Base-by-base conservation (phyloP, 2,797 vertebrate genomes). In the Nyctalus aviator region DNA sequence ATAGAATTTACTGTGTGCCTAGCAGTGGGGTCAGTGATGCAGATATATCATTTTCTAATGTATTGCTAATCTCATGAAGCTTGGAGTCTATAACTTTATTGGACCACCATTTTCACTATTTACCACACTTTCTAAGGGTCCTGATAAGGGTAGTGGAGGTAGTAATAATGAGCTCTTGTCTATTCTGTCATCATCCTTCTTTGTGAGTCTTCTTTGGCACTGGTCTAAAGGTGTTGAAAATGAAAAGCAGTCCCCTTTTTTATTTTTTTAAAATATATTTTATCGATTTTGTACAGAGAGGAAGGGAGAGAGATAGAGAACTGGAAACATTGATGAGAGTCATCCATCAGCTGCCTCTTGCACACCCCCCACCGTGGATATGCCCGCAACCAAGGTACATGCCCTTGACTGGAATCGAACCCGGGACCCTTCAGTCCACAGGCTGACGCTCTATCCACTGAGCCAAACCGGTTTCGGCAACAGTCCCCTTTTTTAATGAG, bases 71-170 rank as follows among this genome's bases (percentile, higher is more conserved):
- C 18, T 48, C 18, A 59, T 37, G 46, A 57, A 92, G 13, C 2
- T 21, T 88, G 73, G 4, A 62, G 44, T 88, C 64, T 73, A 21
- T 21, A 89, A 10, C 69, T 88, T 85, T 82, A 94, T 3, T 92
- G 37, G 48, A 82, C 17, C 5, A n/a, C 59, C 18, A 72, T 35
- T 79, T 15, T 68, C 7, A 41, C 27, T 88, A 23, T 85, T 92
- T 25, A 71, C 18, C n/a, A 87, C 32, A 95, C 2, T 92, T 87
- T 69, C 37, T 23, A 81, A 92, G 55, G 10, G 25, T 62, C 27
- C 30, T 91, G 14, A 62, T 86, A 83, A 11, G 32, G 57, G 30
- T 84, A 46, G 66, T 76, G 20, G 30, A 88, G 53, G 44, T 64
- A 32, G 3, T 48, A 69, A 57, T 15, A 72, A 21, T 23, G 53